Conservation (phyloP, 2,113 vertebrate genomes). For the Lasiurus cinereus region DNA sequence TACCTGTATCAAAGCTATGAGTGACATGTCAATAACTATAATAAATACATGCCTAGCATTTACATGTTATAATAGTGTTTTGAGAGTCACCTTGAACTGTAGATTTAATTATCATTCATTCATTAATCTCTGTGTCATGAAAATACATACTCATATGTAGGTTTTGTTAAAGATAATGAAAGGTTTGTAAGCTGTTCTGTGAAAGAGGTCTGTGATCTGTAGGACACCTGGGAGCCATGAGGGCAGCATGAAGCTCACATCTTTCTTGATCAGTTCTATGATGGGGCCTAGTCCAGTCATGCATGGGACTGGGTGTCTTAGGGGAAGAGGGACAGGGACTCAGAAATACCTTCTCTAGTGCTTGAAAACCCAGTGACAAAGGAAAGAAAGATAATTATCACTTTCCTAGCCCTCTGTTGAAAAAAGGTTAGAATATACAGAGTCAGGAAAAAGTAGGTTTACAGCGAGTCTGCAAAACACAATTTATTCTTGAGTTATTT, state of each 20-base stretch:
- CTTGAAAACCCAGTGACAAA: background rate
- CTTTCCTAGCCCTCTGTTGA: background rate
- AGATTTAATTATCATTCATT: background rate
- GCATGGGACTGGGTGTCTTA: rapidly evolving
- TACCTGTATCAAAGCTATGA: background rate
- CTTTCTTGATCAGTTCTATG: background rate
- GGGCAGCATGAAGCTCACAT: rapidly evolving
- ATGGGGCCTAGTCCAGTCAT: background rate
- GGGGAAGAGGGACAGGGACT: rapidly evolving
- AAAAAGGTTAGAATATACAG: background rate
- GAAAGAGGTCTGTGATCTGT: background rate
- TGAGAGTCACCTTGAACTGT: background rate
- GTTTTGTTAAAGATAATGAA: background rate
- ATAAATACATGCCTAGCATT: background rate
- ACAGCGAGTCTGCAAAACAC: background rate
- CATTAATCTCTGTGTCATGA: background rate
- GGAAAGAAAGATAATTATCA: background rate
- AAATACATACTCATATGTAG: too few relatives aligned
- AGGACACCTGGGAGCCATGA: background rate
- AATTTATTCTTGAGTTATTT: background rate
- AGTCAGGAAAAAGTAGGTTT: background rate
- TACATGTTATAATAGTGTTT: background rate
- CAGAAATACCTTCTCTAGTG: background rate
- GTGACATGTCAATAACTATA: background rate
- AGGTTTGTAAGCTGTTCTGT: background rate